Percentiles rank a stretch among this genome's conserved stretches.
Evolutionary conservation across 2,113 vertebrate species (phyloP).

Genomic region (Pipra filicauda): DNA sequence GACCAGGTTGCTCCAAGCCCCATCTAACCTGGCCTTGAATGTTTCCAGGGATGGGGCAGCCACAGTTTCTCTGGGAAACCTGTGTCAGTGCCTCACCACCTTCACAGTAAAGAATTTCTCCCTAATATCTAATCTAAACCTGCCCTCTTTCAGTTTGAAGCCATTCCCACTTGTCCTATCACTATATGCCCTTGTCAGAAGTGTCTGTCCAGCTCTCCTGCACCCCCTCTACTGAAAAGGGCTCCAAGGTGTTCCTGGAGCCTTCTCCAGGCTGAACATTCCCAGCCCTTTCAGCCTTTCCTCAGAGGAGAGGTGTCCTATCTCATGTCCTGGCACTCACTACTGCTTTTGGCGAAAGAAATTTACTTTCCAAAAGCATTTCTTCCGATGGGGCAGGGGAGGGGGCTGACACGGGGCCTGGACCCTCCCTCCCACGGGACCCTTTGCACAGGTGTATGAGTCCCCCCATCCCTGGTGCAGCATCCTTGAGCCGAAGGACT

Average conservation of each 20-base stretch:
- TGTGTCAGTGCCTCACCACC: no score
- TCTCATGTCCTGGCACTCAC: rapidly evolving
- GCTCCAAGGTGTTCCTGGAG: not conserved
- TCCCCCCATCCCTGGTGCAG: not conserved
- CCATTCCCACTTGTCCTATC: not conserved
- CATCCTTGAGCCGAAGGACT: not conserved
- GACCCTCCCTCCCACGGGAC: rapidly evolving
- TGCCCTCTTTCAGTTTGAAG: not conserved
- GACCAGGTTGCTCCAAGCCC: not conserved
- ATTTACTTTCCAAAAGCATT: not conserved
- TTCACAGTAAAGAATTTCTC: not conserved
- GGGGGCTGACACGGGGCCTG: rapidly evolving
- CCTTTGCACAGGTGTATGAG: not conserved
- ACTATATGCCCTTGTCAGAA: not conserved
- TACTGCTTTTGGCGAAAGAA: not conserved
- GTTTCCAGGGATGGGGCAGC: not conserved
- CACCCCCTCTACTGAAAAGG: not conserved
- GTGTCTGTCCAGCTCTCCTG: not conserved
- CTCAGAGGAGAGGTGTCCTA: not conserved
- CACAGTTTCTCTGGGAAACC: not conserved
- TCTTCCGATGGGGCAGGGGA: not conserved
- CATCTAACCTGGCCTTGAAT: rapidly evolving
- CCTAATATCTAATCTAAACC: not conserved
- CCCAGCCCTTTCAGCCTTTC: not conserved
- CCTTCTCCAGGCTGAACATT: not conserved